Evolutionary conservation across 2,888 invertebrate genomes (phyloP).

Genomic region (Punctoribates punctum): DNA sequence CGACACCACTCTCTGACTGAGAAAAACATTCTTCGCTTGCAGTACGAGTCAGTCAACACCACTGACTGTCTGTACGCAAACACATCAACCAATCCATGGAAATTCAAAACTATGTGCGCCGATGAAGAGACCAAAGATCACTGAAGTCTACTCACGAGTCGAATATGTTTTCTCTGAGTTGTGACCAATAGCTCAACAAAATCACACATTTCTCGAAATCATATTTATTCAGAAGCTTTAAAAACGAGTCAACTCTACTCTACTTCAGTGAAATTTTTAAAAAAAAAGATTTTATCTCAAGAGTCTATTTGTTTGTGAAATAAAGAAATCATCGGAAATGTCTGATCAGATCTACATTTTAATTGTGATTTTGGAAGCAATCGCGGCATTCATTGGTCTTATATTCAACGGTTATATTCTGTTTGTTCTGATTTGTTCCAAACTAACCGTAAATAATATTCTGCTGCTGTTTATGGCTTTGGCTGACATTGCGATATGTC

Average conservation of each 20-base stretch:
- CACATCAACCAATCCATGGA: background rate
- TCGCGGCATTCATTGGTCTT: constrained; percentile 59
- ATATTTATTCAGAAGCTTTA: too few relatives aligned
- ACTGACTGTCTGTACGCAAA: background rate
- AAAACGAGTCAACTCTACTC: too few relatives aligned
- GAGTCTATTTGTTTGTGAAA: too few relatives aligned
- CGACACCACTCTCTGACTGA: background rate
- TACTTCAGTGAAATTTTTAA: too few relatives aligned
- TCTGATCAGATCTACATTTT: constrained; percentile 12
- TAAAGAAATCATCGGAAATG: background rate
- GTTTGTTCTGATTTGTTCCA: constrained; percentile 63
- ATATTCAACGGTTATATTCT: constrained; percentile 71
- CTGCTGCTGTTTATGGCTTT: constrained; percentile 69
- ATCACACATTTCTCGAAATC: too few relatives aligned
- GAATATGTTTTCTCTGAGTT: background rate
- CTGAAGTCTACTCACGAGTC: background rate
- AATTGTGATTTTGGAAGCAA: constrained; percentile 24
- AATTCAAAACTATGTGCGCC: background rate
- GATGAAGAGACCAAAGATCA: background rate
- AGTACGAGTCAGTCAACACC: background rate
- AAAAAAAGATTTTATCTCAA: too few relatives aligned
- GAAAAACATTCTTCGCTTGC: background rate
- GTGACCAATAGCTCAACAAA: too few relatives aligned
- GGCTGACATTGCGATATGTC: constrained; percentile 65
- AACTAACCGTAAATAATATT: constrained; percentile 61